These are phyloP conservation scores for Carpatolechia fugitivella DNA, from an alignment of 2,888 invertebrate genomes.

Conservation along the genomic window DNA sequence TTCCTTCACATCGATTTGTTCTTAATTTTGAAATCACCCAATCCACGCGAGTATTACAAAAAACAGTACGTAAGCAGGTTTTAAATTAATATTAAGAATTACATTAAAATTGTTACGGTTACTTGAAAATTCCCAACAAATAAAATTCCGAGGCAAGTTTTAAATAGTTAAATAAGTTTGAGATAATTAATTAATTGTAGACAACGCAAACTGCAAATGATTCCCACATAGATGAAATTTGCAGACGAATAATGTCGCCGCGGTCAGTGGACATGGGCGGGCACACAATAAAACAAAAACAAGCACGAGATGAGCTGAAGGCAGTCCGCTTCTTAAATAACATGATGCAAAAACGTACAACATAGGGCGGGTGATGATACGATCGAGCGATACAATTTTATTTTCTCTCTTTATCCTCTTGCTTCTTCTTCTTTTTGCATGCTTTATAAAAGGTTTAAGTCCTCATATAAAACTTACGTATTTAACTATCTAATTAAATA, in stretches of 20 bases:
- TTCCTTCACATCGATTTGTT: neutral
- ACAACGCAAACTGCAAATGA: slow-evolving; percentile 20
- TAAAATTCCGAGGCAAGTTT: too few species aligned
- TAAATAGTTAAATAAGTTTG: neutral
- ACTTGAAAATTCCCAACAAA: too few species aligned
- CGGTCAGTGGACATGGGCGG: slow-evolving; percentile 15
- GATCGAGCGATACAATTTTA: slow-evolving; percentile 1
- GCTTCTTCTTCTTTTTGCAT: neutral
- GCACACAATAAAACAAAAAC: slow-evolving; percentile 40
- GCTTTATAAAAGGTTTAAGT: neutral
- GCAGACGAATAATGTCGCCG: slow-evolving; percentile 49
- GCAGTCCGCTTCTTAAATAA: slow-evolving; percentile 28
- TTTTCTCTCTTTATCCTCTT: neutral
- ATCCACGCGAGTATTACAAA: too few species aligned
- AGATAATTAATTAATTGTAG: slow-evolving; percentile 14
- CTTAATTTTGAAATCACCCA: neutral
- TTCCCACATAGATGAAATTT: slow-evolving; percentile 51
- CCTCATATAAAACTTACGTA: neutral
- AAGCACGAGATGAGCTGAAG: slow-evolving; percentile 23
- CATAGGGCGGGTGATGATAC: slow-evolving; percentile 6
- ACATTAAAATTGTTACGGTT: too few species aligned
- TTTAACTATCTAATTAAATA: neutral
- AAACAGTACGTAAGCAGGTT: too few species aligned
- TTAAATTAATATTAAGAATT: neutral
- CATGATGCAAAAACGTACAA: slow-evolving; percentile 17